Conservation (phyloP, 2,888 invertebrate genomes). For the Meteorus cinctellus region DNA sequence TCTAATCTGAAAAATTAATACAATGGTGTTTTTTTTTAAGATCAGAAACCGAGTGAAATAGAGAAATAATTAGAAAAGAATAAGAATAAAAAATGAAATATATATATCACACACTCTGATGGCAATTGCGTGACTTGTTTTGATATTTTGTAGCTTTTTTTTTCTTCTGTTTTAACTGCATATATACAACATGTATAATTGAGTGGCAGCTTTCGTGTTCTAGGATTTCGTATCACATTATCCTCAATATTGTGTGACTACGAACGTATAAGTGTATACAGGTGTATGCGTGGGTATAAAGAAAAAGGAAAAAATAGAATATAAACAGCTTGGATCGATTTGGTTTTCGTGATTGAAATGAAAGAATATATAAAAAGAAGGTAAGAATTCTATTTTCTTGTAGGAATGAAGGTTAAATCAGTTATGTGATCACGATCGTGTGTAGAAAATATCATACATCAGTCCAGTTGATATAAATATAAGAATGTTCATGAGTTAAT, state of each 20-base stretch:
- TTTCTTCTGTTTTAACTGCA: not conserved
- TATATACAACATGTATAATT: not conserved
- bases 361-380: not conserved
- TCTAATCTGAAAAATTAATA: not conserved
- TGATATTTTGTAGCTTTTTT: not conserved
- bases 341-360: not conserved
- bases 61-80: not conserved
- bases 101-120: not conserved
- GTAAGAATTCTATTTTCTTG: not conserved
- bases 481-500: too few relatives aligned
- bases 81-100: not conserved
- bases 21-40: not conserved
- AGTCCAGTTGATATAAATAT: not conserved
- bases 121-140: slow-evolving; percentile 13
- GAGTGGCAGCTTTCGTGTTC: slow-evolving; percentile 26
- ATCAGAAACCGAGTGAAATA: not conserved
- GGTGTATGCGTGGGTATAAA: not conserved
- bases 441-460: not conserved
- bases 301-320: not conserved
- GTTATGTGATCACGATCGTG: too few relatives aligned
- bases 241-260: slow-evolving; percentile 1
- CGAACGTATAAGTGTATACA: not conserved
- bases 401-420: too few relatives aligned
- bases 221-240: slow-evolving; percentile 4
- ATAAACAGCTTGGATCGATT: not conserved